phyloP scores from a whole-genome alignment of 2,797 vertebrate genomes.

The Neosilurus hyrtlii region DNA sequence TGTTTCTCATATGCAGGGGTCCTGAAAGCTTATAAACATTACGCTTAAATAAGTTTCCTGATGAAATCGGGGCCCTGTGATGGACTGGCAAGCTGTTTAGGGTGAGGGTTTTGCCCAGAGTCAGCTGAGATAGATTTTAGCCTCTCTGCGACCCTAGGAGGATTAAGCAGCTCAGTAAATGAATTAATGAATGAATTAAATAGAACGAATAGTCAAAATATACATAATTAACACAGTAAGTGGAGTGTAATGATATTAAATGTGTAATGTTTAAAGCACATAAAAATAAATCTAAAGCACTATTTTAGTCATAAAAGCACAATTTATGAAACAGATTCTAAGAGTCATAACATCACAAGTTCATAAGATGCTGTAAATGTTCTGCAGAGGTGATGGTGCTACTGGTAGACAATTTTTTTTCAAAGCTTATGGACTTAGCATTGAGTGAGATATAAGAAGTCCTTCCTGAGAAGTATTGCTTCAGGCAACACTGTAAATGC shows the following conservation, averaged over 20 bases:
- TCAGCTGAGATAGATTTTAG: too few relatives aligned
- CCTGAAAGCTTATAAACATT: not conserved
- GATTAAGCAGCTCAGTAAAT: too few relatives aligned
- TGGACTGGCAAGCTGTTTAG: too few relatives aligned
- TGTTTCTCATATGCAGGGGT: not conserved
- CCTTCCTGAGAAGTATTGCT: constrained; percentile 8
- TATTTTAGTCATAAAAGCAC: not conserved
- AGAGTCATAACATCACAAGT: not conserved
- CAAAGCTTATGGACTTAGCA: not conserved
- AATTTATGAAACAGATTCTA: not conserved
- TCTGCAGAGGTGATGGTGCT: not conserved
- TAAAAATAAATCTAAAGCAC: not conserved
- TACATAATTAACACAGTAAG: not conserved
- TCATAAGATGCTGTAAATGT: not conserved
- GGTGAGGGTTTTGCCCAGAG: too few relatives aligned
- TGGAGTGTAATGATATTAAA: not conserved
- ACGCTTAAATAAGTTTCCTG: not conserved
- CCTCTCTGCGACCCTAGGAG: too few relatives aligned
- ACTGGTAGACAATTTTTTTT: constrained; percentile 20
- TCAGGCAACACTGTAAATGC: constrained; percentile 2
- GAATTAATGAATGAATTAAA: too few relatives aligned
- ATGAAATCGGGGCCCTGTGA: too few relatives aligned
- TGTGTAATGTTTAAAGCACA: too few relatives aligned
- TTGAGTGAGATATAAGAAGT: constrained; percentile 13
- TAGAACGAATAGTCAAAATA: too few relatives aligned